Evolutionary conservation across 1,140 invertebrate species (phyloP).

Genomic region (Drosophila kurseongensis): DNA sequence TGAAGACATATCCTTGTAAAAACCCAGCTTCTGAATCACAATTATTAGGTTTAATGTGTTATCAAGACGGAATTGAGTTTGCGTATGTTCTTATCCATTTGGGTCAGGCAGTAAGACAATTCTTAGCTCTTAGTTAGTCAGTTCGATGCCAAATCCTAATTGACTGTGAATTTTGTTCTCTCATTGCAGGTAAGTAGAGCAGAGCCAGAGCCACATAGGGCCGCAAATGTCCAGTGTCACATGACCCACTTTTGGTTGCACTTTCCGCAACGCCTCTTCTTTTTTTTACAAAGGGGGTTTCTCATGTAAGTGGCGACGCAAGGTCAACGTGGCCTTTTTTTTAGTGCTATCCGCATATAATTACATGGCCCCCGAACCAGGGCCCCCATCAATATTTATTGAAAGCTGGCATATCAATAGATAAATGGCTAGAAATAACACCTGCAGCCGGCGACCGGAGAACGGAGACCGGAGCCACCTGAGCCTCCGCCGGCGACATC

Average conservation of each 20-base stretch:
- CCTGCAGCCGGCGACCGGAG: slow-evolving; percentile 35
- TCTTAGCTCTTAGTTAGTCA: background rate
- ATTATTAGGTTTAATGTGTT: too few species aligned
- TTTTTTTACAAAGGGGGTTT: slow-evolving; percentile 2
- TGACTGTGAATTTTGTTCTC: slow-evolving; percentile 38
- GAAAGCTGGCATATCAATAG: slow-evolving; percentile 60
- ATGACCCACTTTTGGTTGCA: slow-evolving; percentile 65
- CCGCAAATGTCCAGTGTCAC: slow-evolving; percentile 68
- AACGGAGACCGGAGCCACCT: slow-evolving; percentile 28
- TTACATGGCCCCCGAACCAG: slow-evolving; percentile 44
- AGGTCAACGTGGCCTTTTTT: slow-evolving; percentile 68
- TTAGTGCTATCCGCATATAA: slow-evolving; percentile 41
- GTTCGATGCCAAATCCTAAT: slow-evolving; percentile 26
- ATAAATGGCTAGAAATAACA: slow-evolving; percentile 69
- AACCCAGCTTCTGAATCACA: too few species aligned
- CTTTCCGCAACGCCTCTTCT: slow-evolving; percentile 11
- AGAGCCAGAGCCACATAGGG: slow-evolving; percentile 50
- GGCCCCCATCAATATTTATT: slow-evolving; percentile 69
- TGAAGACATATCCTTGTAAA: background rate
- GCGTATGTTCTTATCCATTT: background rate
- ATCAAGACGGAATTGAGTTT: background rate
- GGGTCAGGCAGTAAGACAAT: slow-evolving; percentile 2
- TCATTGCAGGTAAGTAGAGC: slow-evolving; percentile 76
- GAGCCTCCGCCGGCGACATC: slow-evolving; percentile 32
- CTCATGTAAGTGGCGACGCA: slow-evolving; percentile 55